phyloP scores from a whole-genome alignment of 2,888 invertebrate genomes.

The Exephanes ischioxanthus region DNA sequence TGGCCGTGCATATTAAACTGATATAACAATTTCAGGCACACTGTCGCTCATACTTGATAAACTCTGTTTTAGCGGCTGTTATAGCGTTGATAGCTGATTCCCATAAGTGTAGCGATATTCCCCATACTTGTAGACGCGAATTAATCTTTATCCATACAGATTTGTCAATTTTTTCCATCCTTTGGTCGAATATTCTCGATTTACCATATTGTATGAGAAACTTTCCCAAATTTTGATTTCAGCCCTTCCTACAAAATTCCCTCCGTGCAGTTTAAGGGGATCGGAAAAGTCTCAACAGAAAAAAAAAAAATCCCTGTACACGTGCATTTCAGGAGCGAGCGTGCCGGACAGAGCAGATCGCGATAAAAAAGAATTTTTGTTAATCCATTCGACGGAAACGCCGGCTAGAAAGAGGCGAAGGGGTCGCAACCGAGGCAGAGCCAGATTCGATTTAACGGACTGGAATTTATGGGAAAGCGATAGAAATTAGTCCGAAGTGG shows the following conservation, averaged over 20 bases:
- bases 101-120: too few relatives aligned
- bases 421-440: conserved; percentile 4
- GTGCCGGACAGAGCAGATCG: neutral
- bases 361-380: conserved; percentile 20
- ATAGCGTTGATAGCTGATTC: too few relatives aligned
- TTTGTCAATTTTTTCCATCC: too few relatives aligned
- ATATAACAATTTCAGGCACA: too few relatives aligned
- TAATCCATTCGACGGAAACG: conserved; percentile 12
- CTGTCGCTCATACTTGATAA: too few relatives aligned
- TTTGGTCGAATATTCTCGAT: neutral
- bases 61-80: too few relatives aligned
- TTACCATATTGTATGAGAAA: too few relatives aligned
- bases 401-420: neutral
- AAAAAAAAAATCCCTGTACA: neutral
- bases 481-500: conserved; percentile 48
- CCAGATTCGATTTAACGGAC: conserved; percentile 51
- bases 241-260: too few relatives aligned
- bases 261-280: neutral
- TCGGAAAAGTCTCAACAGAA: neutral
- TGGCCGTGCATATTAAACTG: too few relatives aligned
- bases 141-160: too few relatives aligned
- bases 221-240: too few relatives aligned
- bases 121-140: too few relatives aligned
- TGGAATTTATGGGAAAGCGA: conserved; percentile 54
- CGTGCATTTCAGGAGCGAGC: neutral